Conservation (phyloP, 1,140 invertebrate genomes). For the Triops longicaudatus region DNA sequence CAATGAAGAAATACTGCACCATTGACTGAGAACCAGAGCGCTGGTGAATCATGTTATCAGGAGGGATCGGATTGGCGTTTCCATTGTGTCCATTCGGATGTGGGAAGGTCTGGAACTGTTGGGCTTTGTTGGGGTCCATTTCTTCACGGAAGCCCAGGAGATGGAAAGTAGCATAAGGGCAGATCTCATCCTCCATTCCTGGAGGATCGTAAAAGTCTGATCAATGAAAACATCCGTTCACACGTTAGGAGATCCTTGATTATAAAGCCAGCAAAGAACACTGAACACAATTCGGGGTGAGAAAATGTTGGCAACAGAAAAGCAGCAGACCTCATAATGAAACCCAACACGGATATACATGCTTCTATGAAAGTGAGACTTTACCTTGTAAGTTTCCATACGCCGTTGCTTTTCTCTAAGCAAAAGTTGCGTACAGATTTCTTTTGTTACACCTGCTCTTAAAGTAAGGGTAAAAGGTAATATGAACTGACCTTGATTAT, state of each 20-base stretch:
- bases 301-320: neutral
- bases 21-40: conserved; percentile 77
- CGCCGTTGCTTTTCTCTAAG: conserved; percentile 1
- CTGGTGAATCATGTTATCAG: conserved; percentile 47
- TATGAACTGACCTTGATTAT: neutral
- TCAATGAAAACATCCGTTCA: neutral
- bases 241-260: neutral
- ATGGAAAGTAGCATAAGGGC: conserved; percentile 89
- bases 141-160: conserved; percentile 86
- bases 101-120: conserved; percentile 80
- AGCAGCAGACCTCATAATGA: neutral
- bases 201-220: conserved; percentile 10
- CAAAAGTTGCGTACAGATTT: neutral
- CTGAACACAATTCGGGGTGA: neutral
- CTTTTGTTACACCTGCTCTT: neutral
- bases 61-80: neutral
- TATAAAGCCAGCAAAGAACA: neutral
- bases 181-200: conserved; percentile 88
- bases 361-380: neutral
- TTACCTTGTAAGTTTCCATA: neutral
- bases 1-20: conserved; percentile 46
- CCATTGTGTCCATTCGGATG: conserved; percentile 53
- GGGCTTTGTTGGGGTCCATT: conserved; percentile 81
- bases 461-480: neutral
- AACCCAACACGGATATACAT: conserved; percentile 1